These are phyloP conservation scores for Arvicanthis niloticus DNA, from an alignment of 2,113 vertebrate species.

Conservation along the genomic window DNA sequence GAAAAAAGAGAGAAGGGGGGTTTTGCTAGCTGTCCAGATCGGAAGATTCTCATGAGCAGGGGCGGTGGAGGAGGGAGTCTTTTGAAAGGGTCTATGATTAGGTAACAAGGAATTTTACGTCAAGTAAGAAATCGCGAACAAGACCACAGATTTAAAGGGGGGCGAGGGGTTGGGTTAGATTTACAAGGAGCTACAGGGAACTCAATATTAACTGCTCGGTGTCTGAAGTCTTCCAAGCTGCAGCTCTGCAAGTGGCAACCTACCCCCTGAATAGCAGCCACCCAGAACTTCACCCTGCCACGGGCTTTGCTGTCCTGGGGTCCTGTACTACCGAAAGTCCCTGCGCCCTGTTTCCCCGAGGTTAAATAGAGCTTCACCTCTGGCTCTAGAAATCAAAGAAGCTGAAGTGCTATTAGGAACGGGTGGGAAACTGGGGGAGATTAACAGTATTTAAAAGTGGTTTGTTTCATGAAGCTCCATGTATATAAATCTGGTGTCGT, in stretches of 20 bases:
- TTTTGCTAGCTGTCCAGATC: background rate
- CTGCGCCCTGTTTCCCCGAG: background rate
- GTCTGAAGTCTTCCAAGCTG: slow-evolving; percentile 73
- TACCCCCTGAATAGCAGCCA: background rate
- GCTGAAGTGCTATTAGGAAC: background rate
- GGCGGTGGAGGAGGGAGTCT: background rate
- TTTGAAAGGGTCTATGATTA: slow-evolving; percentile 60
- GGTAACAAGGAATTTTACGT: slow-evolving; percentile 83
- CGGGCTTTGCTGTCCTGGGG: background rate
- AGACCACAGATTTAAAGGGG: slow-evolving; percentile 74
- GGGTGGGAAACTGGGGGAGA: slow-evolving; percentile 15
- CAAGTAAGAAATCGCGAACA: slow-evolving; percentile 79
- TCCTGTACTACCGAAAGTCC: slow-evolving; percentile 4
- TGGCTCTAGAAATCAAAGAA: slow-evolving; percentile 31
- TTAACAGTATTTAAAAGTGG: slow-evolving; percentile 51
- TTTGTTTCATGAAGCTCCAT: background rate
- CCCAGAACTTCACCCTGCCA: background rate
- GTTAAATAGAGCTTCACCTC: background rate
- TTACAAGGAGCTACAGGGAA: slow-evolving; percentile 85
- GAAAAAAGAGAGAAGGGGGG: background rate
- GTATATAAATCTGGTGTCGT: background rate
- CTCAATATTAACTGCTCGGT: slow-evolving; percentile 79
- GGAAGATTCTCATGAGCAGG: background rate
- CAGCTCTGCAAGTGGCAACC: background rate
- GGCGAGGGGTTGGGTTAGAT: slow-evolving; percentile 71